Percentiles rank a stretch among this genome's conserved stretches.
These are phyloP conservation scores for Luffia ferchaultella DNA, from an alignment of 2,888 invertebrate species.

Conservation along the genomic window DNA sequence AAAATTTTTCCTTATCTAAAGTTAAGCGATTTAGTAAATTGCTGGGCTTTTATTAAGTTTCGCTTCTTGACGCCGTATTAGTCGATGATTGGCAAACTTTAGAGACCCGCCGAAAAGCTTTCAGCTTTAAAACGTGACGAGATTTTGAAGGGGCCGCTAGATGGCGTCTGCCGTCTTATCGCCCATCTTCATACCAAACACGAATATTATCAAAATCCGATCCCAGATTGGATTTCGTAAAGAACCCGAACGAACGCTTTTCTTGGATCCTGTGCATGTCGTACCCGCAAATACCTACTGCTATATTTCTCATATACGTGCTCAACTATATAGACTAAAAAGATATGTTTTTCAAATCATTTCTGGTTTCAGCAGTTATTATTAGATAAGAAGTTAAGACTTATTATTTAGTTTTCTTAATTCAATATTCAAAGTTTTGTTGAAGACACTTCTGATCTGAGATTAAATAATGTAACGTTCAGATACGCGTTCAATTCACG, in stretches of 20 bases:
- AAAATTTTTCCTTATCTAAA: too few species aligned
- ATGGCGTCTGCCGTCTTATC: slow-evolving; percentile 3
- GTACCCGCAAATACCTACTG: slow-evolving; percentile 24
- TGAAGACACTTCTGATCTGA: slow-evolving; percentile 20
- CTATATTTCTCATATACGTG: slow-evolving; percentile 3
- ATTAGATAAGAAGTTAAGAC: too few species aligned
- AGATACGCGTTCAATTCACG: slow-evolving; percentile 43
- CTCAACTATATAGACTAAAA: too few species aligned
- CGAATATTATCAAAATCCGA: slow-evolving; percentile 45
- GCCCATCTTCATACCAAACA: slow-evolving; percentile 28
- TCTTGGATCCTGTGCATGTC: slow-evolving; percentile 31
- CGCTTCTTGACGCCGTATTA: background rate
- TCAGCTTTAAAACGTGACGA: slow-evolving; percentile 23
- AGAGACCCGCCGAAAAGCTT: slow-evolving; percentile 44
- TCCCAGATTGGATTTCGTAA: slow-evolving; percentile 30
- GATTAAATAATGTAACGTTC: slow-evolving; percentile 41
- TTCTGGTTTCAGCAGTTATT: too few species aligned
- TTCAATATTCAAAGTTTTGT: slow-evolving; percentile 12
- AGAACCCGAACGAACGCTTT: slow-evolving; percentile 27
- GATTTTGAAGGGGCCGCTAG: slow-evolving; percentile 1
- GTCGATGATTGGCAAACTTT: slow-evolving; percentile 1
- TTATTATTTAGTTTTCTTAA: background rate
- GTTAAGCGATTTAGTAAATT: too few species aligned
- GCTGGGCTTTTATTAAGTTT: background rate
- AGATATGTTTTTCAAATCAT: too few species aligned